Base-by-base conservation (phyloP, 2,113 vertebrate genomes). In the Bagarius yarrelli region DNA sequence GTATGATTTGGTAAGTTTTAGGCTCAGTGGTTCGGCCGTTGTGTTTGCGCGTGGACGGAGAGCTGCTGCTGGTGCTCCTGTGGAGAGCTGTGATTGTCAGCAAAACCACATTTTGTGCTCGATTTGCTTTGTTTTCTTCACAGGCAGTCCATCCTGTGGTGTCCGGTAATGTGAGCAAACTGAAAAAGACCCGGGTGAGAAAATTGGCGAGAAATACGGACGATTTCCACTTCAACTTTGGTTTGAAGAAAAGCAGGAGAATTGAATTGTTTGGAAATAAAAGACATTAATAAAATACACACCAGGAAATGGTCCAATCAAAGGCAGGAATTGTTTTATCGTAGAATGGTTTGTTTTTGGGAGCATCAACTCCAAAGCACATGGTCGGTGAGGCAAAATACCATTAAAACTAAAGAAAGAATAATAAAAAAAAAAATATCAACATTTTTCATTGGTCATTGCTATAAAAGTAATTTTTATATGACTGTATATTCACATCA, bases 31-130 rank as follows among this genome's bases (percentile, higher is more conserved):
- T 5, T 4, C 4, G 13, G 25, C 8, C 1, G 32, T 18, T 16
- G 32, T 52, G 44, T 78, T 50, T 52, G 40, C 2, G 60, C 4
- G 60, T 34, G 27, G 44, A 78, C 21, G 12, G 21, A 14, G 59
- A 64, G 76, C 60, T 52, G 64, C 32, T 36, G 76, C 25, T 64
- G 25, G 63, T 30, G 53, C 69, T 64, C 82, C 76, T 44, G 76
- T 40, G 40, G 82, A 25, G 82, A 66, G 34, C 36, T 74, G 59
- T 83, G 76, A 83, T 83, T 83, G 82, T 75, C 60, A 75, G 61
- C 61, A 74, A 83, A 83, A 74, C 76, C 50, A 15, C 59, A 79
- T 83, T 83, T 79, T 83, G 60, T 57, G 82, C 82, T 74, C 30
- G 69, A 79, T 83, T 83, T 83, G 71, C 70, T 74, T 72, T 63